Evolutionary conservation across 2,113 vertebrate species (phyloP).

Genomic region (Tenebrosternarchus preto): DNA sequence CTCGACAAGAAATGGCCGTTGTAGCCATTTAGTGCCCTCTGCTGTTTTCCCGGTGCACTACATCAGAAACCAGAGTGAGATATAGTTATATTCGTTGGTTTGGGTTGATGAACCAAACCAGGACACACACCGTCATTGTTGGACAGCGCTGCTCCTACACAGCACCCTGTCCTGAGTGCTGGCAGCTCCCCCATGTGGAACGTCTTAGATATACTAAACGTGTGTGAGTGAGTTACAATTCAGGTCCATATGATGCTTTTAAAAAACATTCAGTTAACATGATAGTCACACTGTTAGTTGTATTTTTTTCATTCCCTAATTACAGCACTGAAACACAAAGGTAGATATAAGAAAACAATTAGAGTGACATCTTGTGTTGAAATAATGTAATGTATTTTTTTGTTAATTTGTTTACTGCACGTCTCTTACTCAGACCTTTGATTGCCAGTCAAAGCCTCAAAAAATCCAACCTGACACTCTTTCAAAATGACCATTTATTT

Average conservation of each 20-base stretch:
- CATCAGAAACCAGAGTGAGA: background rate
- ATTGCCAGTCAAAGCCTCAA: background rate
- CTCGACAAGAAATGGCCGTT: background rate
- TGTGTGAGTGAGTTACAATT: too few species aligned
- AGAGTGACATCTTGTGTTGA: constrained; percentile 21
- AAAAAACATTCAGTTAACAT: too few species aligned
- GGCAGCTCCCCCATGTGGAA: too few species aligned
- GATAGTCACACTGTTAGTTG: too few species aligned
- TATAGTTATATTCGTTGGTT: background rate
- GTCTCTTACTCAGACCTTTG: background rate
- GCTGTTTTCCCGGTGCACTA: background rate
- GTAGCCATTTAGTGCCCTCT: constrained; percentile 30
- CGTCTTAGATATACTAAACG: too few species aligned
- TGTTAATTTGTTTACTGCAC: background rate
- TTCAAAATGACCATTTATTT: constrained; percentile 61
- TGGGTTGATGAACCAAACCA: background rate
- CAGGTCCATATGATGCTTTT: too few species aligned
- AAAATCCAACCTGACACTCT: constrained; percentile 17
- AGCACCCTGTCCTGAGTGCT: too few species aligned
- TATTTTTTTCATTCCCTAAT: background rate
- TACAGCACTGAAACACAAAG: background rate
- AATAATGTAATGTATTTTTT: background rate
- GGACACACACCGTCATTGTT: too few species aligned
- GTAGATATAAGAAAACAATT: background rate
- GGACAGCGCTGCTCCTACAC: too few species aligned